Conservation (phyloP, 2,888 invertebrate genomes). For the Gerris lacustris region DNA sequence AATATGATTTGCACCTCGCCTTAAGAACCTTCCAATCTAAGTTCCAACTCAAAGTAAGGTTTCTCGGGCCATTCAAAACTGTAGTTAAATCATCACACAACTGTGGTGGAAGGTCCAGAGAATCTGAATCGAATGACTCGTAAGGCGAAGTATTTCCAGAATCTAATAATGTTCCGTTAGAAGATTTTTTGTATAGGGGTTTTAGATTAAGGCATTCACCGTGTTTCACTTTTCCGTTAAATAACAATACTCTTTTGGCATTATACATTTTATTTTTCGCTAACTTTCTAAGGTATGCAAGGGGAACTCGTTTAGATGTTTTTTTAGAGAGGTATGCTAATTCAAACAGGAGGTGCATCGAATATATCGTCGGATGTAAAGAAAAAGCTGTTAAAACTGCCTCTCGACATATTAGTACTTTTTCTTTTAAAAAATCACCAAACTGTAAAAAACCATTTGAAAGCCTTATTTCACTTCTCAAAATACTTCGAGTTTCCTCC, state of each 20-base stretch:
- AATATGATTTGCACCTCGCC: conserved; percentile 44
- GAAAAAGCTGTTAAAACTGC: conserved; percentile 65
- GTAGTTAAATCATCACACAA: conserved; percentile 59
- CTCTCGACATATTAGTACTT: conserved; percentile 52
- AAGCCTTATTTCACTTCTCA: conserved; percentile 44
- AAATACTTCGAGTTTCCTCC: conserved; percentile 42
- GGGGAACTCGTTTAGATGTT: conserved; percentile 19
- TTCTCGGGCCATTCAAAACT: conserved; percentile 55
- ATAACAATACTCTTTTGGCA: neutral
- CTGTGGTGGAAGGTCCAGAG: conserved; percentile 51
- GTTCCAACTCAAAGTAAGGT: conserved; percentile 59
- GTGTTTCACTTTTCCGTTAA: neutral
- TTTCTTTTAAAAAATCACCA: conserved; percentile 47
- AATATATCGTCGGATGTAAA: conserved; percentile 51
- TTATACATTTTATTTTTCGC: neutral
- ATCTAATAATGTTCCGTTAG: neutral
- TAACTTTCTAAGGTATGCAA: neutral
- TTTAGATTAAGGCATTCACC: neutral
- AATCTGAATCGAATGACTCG: conserved; percentile 44
- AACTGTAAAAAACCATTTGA: conserved; percentile 52
- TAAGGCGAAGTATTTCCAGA: neutral
- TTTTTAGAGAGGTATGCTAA: conserved; percentile 43
- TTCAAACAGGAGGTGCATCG: conserved; percentile 47
- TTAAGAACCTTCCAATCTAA: conserved; percentile 41
- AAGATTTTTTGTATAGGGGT: conserved; percentile 5